Evolutionary conservation across 2,888 invertebrate genomes (phyloP), one percentile per base, ranked within the genome.

Genomic region (Sinopyrophorus schimmeli): DNA sequence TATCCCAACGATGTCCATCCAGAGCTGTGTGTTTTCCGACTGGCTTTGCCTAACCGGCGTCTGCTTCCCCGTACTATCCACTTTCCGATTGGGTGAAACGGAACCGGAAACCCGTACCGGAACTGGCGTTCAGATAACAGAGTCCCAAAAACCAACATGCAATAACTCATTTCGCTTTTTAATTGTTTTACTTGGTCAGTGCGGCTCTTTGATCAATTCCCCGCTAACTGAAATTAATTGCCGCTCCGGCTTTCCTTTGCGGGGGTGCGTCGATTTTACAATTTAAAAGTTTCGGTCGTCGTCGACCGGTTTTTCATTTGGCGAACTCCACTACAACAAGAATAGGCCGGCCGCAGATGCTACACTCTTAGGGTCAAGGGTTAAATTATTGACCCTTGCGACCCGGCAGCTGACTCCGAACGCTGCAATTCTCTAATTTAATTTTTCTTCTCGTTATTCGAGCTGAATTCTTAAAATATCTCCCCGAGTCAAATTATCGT

Each of bases 101-200:
- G 55, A 55, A 54, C 53, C 55, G 58, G 58, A 60, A 60, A 58
- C 55, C 58, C 47, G 46, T 47, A 37, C 26, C 59, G 58, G 55
- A 55, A 58, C 49, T 48, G 44, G 49, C 53, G 54, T 54, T 54
- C 55, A 57, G 58, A 59, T 58, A 59, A 55, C 58, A 48, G 47
- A 51, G 47, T 48, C 55, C 55, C 52, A 54, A 52, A 57, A 57
- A 55, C 57, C 58, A 51, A 54, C 54, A 50, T 55, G 54, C 59
- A 59, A 58, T 61, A 59, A 59, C 58, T 61, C 59, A 61, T 58
- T 57, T 56, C 58, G 55, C 57, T 61, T 59, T 60, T 57, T 60
- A 59, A 61, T 58, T 59, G 59, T 54, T 57, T 52, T 54, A 49
- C 35, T 41, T 51, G 44, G 53, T 34, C 38, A 44, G 34, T 18